Evolutionary conservation across 2,113 vertebrate genomes (phyloP), one percentile per base, ranked within the genome.

Genomic region (Apistogramma diplotaenia): DNA sequence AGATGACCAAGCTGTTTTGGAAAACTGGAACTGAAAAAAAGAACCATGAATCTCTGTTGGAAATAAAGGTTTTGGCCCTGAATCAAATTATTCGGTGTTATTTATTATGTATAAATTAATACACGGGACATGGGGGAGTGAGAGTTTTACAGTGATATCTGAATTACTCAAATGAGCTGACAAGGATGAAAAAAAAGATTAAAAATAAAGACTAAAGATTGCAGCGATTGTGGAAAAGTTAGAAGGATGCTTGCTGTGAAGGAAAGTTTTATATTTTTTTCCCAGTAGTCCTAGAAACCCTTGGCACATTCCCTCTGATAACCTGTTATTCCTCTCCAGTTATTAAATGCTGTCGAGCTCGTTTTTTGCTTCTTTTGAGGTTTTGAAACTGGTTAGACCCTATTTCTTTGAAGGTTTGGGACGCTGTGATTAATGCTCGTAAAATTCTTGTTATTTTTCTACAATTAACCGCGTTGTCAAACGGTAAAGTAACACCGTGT

Each of bases 31-130:
- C 72, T 91, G 80, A 87, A 55, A 65, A 35, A 65, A 85, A 65
- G 35, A 81, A 85, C 76, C 71, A 76, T 87, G 78, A 83, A 86
- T 91, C 74, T 91, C 73, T 89, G 86, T 74, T 88, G 86, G 65
- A 90, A 95, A 95, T 95, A 94, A 94, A 95, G 85, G 59, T 77
- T 91, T 94, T 81, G 77, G 79, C 89, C 89, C 84, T 85, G 55
- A 78, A 73, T 86, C 76, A 59, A 59, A 29, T 81, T 23, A 71
- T 82, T 84, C 46, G 6, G 46, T 54, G 8, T 31, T 59, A 58
- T 76, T 77, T 83, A 60, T 43, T 46, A 23, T 51, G n/a, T 23
- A 18, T 40, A 74, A 57, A 59, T 12, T 6, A 76, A 25, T 53
- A 43, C 4, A 70, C 16, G 11, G 13, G 10, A 60, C 4, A 3